phyloP scores from a whole-genome alignment of 2,888 invertebrate genomes.

The Tipula vernalis region DNA sequence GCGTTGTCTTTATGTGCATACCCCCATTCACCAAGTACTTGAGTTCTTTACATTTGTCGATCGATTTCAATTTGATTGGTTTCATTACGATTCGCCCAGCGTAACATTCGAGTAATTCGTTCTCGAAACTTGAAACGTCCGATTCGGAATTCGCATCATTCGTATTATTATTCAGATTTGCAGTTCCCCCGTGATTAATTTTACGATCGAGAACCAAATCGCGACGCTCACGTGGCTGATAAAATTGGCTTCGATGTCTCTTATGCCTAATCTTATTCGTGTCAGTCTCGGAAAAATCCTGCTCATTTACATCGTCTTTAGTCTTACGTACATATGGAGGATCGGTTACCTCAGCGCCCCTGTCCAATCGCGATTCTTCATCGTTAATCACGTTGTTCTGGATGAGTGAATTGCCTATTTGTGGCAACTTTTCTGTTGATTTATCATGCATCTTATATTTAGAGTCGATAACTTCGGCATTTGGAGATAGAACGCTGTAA shows the following conservation, averaged over 20 bases:
- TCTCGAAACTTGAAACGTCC: slow-evolving; percentile 71
- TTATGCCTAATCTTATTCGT: slow-evolving; percentile 13
- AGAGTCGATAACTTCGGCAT: background rate
- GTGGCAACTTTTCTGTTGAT: background rate
- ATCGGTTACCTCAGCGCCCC: background rate
- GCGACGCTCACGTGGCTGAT: slow-evolving; percentile 21
- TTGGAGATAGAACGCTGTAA: background rate
- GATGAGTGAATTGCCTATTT: background rate
- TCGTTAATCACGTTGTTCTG: background rate
- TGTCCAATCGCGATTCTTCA: background rate
- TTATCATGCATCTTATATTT: background rate
- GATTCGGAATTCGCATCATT: slow-evolving; percentile 36
- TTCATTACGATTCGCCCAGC: slow-evolving; percentile 56
- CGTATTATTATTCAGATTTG: slow-evolving; percentile 42
- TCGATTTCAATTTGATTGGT: slow-evolving; percentile 56
- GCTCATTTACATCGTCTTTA: background rate
- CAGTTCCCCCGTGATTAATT: slow-evolving; percentile 65
- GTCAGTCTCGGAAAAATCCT: background rate
- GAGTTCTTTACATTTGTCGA: slow-evolving; percentile 52
- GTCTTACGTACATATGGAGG: slow-evolving; percentile 16
- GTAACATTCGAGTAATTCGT: slow-evolving; percentile 60
- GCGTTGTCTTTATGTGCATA: slow-evolving; percentile 53
- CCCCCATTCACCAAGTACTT: slow-evolving; percentile 51
- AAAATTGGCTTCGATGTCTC: background rate
- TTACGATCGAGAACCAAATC: slow-evolving; percentile 52